Percentiles rank a stretch among this genome's conserved stretches.
phyloP scores from a whole-genome alignment of 1,140 invertebrate genomes.

The Zaprionus capensis region DNA sequence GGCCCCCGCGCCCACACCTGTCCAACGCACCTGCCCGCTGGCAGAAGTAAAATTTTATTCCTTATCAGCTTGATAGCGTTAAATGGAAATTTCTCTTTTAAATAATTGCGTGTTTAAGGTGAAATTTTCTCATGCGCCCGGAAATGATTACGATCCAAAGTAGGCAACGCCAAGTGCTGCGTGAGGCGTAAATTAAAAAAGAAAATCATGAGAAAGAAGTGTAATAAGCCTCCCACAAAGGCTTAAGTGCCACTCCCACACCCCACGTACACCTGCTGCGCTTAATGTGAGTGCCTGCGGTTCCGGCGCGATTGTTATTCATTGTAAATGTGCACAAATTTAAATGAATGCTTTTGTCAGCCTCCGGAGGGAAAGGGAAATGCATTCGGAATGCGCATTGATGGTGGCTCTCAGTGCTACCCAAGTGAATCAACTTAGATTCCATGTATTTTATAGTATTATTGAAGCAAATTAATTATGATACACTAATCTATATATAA shows the following conservation, averaged over 20 bases:
- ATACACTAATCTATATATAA: too few relatives aligned
- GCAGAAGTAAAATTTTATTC: slow-evolving; percentile 58
- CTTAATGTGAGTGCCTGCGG: slow-evolving; percentile 39
- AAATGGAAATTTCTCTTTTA: slow-evolving; percentile 67
- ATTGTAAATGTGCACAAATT: slow-evolving; percentile 45
- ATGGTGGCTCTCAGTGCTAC: slow-evolving; percentile 20
- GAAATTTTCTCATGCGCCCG: slow-evolving; percentile 61
- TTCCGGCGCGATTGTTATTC: slow-evolving; percentile 37
- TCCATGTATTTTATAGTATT: too few relatives aligned
- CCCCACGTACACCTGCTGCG: slow-evolving; percentile 16
- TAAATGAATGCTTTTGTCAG: slow-evolving; percentile 36
- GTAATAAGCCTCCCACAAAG: slow-evolving; percentile 44
- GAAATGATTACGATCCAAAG: slow-evolving; percentile 67
- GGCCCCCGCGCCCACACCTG: slow-evolving; percentile 31
- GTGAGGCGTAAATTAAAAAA: slow-evolving; percentile 24
- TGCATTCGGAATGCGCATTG: slow-evolving; percentile 20
- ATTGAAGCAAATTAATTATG: too few relatives aligned
- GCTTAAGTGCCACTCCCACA: slow-evolving; percentile 53
- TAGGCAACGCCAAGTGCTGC: slow-evolving; percentile 13
- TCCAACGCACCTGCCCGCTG: slow-evolving; percentile 12
- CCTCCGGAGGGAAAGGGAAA: slow-evolving; percentile 10
- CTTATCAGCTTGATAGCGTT: slow-evolving; percentile 76
- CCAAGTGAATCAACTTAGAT: neutral
- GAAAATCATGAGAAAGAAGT: slow-evolving; percentile 3
- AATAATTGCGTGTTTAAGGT: slow-evolving; percentile 79